phyloP scores from a whole-genome alignment of 2,797 vertebrate genomes.

The Perodicticus potto region DNA sequence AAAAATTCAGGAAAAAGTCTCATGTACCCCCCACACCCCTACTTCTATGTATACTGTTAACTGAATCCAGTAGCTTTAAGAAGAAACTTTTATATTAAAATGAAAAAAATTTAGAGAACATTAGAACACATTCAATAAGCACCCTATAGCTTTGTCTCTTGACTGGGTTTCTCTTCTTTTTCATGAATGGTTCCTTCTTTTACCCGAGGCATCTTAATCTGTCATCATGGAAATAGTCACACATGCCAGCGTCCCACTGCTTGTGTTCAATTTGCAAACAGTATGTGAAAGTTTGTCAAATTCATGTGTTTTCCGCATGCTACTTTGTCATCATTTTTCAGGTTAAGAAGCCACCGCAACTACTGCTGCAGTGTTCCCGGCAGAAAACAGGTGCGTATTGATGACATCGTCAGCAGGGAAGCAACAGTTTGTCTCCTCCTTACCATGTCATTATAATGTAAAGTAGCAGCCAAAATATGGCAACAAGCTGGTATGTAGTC shows the following conservation, averaged over 20 bases:
- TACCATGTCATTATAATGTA: conserved; percentile 80
- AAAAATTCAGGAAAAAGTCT: background rate
- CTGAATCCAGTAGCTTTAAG: background rate
- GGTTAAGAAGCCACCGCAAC: conserved; percentile 84
- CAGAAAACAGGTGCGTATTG: conserved; percentile 88
- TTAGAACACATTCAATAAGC: background rate
- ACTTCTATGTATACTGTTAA: background rate
- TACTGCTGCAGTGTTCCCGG: conserved; percentile 82
- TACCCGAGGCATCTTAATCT: conserved; percentile 69
- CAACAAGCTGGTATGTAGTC: conserved; percentile 77
- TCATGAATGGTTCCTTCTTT: conserved; percentile 68
- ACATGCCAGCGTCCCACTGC: conserved; percentile 77
- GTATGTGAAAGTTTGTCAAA: conserved; percentile 85
- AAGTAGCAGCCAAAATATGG: conserved; percentile 82
- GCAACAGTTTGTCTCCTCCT: conserved; percentile 74
- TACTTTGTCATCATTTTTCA: conserved; percentile 84
- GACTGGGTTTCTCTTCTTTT: conserved; percentile 50
- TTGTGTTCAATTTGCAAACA: conserved; percentile 86
- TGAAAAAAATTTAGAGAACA: conserved; percentile 25
- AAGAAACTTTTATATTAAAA: conserved; percentile 29
- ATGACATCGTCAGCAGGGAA: conserved; percentile 86
- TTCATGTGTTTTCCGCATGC: conserved; percentile 82
- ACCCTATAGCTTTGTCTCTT: background rate
- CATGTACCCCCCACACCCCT: background rate
- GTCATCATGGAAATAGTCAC: conserved; percentile 76